These are phyloP conservation scores for Scaptomyza polygonia DNA, from an alignment of 2,888 invertebrate genomes.

Conservation along the genomic window DNA sequence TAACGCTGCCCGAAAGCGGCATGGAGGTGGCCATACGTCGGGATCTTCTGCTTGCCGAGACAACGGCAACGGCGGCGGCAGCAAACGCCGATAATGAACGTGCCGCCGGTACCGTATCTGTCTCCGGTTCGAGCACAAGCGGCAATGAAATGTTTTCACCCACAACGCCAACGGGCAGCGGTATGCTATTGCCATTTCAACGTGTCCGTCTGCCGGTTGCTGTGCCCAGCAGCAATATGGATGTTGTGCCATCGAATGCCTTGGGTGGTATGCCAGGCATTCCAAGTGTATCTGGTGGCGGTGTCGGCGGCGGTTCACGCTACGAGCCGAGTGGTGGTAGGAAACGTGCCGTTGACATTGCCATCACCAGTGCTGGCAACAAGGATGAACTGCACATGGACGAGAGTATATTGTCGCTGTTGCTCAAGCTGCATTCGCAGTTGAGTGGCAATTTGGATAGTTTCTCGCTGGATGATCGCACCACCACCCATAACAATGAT, in stretches of 20 bases:
- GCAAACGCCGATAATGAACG: conserved; percentile 7
- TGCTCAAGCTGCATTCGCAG: conserved; percentile 95
- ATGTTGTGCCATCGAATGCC: conserved; percentile 85
- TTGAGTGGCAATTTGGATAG: conserved; percentile 93
- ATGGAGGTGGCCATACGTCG: conserved; percentile 84
- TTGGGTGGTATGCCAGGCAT: conserved; percentile 40
- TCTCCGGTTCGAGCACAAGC: conserved; percentile 13
- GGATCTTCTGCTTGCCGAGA: conserved; percentile 76
- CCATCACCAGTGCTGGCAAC: conserved; percentile 82
- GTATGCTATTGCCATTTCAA: conserved; percentile 84
- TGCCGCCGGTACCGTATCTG: conserved; percentile 63
- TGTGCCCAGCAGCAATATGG: conserved; percentile 83
- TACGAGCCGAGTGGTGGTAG: conserved; percentile 78
- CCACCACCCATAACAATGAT: neutral
- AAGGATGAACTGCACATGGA: conserved; percentile 88
- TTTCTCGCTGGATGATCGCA: conserved; percentile 86
- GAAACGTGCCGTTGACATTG: conserved; percentile 83
- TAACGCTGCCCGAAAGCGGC: conserved; percentile 82
- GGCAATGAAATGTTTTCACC: conserved; percentile 83
- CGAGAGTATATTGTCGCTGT: conserved; percentile 94
- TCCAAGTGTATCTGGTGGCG: conserved; percentile 31
- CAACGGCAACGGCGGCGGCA: conserved; percentile 47
- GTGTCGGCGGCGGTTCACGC: conserved; percentile 58
- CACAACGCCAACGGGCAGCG: conserved; percentile 72
- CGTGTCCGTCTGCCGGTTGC: conserved; percentile 84